Evolutionary conservation across 2,113 vertebrate genomes (phyloP).

Genomic region (Phocoena sinus): DNA sequence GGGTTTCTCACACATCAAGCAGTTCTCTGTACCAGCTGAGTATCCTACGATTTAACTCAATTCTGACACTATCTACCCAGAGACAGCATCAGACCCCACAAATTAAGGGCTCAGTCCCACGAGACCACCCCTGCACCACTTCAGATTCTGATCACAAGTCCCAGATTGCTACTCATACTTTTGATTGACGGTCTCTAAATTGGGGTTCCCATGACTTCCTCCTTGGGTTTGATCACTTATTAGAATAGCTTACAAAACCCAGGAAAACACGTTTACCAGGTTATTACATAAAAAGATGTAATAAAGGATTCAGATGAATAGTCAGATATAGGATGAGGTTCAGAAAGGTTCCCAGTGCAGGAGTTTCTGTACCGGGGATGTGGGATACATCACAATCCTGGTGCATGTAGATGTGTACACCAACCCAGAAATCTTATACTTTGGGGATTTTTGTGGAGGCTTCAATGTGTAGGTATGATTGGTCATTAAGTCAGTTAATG

Average conservation of each 20-base stretch:
- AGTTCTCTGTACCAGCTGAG: neutral
- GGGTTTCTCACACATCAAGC: neutral
- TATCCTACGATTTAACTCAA: neutral
- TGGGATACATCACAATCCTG: neutral
- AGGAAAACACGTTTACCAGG: neutral
- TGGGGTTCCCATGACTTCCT: neutral
- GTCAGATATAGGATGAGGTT: neutral
- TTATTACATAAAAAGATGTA: neutral
- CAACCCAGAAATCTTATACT: neutral
- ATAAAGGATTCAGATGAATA: neutral
- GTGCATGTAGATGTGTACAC: too few relatives aligned
- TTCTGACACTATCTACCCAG: neutral
- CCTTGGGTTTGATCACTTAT: neutral
- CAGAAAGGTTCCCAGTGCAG: neutral
- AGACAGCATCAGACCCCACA: neutral
- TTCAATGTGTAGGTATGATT: neutral
- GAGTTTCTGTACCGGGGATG: neutral
- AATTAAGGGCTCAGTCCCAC: neutral
- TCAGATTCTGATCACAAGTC: neutral
- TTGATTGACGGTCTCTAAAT: neutral
- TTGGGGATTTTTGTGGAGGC: neutral
- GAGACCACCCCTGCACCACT: neutral
- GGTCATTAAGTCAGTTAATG: neutral
- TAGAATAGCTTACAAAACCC: neutral
- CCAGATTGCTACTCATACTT: neutral